phyloP scores from a whole-genome alignment of 2,888 invertebrate species.

The Scaptomyza flava region DNA sequence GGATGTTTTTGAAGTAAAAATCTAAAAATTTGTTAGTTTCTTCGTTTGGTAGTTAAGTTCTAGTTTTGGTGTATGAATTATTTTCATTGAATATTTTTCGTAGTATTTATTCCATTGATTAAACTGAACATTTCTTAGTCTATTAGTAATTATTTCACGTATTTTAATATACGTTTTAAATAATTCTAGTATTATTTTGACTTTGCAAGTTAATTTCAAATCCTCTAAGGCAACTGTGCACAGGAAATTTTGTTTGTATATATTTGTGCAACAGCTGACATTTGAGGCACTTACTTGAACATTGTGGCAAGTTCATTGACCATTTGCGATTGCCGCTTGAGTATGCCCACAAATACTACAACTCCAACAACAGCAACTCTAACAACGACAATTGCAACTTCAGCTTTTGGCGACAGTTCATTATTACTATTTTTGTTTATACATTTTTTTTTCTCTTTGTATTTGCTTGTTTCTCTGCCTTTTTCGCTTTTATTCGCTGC shows the following conservation, averaged over 20 bases:
- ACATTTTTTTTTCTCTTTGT: slow-evolving; percentile 2
- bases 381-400: slow-evolving; percentile 21
- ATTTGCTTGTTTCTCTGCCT: slow-evolving; percentile 25
- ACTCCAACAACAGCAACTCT: slow-evolving; percentile 11
- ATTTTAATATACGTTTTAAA: too few species aligned
- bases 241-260: background rate
- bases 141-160: too few species aligned
- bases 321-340: slow-evolving; percentile 48
- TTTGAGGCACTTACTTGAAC: slow-evolving; percentile 34
- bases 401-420: slow-evolving; percentile 58
- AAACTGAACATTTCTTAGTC: too few species aligned
- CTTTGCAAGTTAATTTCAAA: too few species aligned
- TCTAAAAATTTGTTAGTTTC: too few species aligned
- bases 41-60: too few species aligned
- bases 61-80: too few species aligned
- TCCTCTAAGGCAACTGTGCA: background rate
- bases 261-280: slow-evolving; percentile 11
- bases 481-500: slow-evolving; percentile 40
- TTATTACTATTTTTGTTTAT: slow-evolving; percentile 21
- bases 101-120: too few species aligned
- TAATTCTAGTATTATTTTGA: too few species aligned
- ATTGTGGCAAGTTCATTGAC: slow-evolving; percentile 57
- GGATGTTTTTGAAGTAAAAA: too few species aligned
- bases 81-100: too few species aligned
- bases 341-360: slow-evolving; percentile 52